These are phyloP conservation scores for Leptinotarsa haldemani DNA, from an alignment of 2,888 invertebrate species.

Conservation along the genomic window DNA sequence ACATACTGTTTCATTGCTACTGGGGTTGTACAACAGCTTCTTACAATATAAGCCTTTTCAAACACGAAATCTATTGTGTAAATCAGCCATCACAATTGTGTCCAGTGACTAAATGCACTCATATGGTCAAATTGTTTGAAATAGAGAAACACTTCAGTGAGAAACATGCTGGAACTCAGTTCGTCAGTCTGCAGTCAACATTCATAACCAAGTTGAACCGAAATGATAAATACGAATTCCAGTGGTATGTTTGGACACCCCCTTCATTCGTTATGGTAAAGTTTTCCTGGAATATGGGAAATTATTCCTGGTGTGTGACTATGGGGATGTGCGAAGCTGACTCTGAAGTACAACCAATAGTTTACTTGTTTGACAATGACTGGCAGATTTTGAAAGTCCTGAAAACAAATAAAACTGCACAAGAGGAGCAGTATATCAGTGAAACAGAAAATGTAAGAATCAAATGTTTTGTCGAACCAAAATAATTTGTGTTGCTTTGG, in stretches of 20 bases:
- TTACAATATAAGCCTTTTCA: not conserved
- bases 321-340: not conserved
- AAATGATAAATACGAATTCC: not conserved
- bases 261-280: not conserved
- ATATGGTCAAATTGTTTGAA: not conserved
- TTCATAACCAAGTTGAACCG: not conserved
- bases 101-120: not conserved
- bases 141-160: not conserved
- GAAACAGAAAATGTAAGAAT: not conserved
- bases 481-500: too few relatives aligned
- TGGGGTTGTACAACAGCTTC: not conserved
- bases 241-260: conserved; percentile 2
- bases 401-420: not conserved
- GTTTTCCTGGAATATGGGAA: not conserved
- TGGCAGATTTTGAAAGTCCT: not conserved
- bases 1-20: not conserved
- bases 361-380: not conserved
- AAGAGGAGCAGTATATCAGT: not conserved
- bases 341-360: not conserved
- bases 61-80: not conserved
- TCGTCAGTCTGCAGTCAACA: not conserved
- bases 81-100: not conserved
- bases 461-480: not conserved
- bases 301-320: not conserved
- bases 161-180: not conserved